Base-by-base conservation (phyloP, 2,888 invertebrate species). In the Baccha elongata region DNA sequence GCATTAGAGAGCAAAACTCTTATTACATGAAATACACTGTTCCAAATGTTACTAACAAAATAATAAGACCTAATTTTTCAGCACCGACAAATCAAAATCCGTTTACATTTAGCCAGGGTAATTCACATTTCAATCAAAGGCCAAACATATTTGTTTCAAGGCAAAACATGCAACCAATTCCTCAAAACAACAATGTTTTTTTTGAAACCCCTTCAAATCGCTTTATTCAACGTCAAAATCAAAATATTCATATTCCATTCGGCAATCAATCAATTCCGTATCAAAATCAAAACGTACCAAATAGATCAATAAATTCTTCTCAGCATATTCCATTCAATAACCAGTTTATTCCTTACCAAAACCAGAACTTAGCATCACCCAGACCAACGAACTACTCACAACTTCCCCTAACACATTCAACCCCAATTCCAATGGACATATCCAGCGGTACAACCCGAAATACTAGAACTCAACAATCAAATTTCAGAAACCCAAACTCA, bases 391-490 rank as follows among this genome's bases (percentile, higher is more conserved):
- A 7, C 13, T 23, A 10, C 50, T 21, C 3, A 7, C 13, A 42
- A 21, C 2, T 3, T 17, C 29, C 53, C 1, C 1, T 15, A 23
- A 6, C n/a, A 15, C 2, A 23, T 4, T 15, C 46, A n/a, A 68
- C 29, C 11, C 68, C 44, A 46, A 46, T 67, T 42, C 68, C 44
- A 46, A 46, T 67, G 67, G 67, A 67, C 6, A 40, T 44, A 53
- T 32, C 53, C 21, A 53, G 67, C 13, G 65, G 42, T 17, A 67
- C 40, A 15, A 53, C 52, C 10, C 52, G 52, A 15, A 65, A 44
- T 26, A 53, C 29, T 10, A 50, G 65, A 19, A 67, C 65, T n/a
- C 52, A 29, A 4, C 52, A 52, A 13, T 52, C 65, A 1, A 40
- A 52, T 52, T 32, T 26, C n/a, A 35, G 62, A 46, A 7, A 7